Evolutionary conservation across 2,113 vertebrate genomes (phyloP), one percentile per base, ranked within the genome.

Genomic region (Bufo bufo): DNA sequence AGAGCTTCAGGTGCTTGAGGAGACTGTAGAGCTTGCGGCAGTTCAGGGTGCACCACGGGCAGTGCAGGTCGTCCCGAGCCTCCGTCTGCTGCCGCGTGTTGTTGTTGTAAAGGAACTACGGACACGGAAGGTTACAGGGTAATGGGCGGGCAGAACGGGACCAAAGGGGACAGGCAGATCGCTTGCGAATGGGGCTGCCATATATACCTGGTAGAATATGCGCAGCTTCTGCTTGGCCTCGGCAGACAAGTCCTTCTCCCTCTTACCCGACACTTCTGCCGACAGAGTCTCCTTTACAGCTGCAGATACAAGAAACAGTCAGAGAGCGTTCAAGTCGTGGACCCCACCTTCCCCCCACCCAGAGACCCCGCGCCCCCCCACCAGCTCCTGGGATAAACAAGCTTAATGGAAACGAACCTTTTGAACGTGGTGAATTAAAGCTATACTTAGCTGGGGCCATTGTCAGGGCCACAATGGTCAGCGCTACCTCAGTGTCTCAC

Each of bases 11-110:
- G 94, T 99, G 98, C 90, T 99, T 99, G 56, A 99, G 97, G 90
- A 99, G 96, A 91, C 98, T 99, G 92, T 99, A 99, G 54, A 99
- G 97, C 89, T 98, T 99, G 90, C 98, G 96, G 90, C 98, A 99
- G 93, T 99, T 99, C 89, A 99, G 92, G 0, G 98, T 99, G 90
- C 98, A 99, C 98, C 98, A 99, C 0, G 98, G 98, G 90, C 98
- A 99, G 91, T 99, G 98, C 79, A 99, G 93, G 91, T 99, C 98
- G 4, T 99, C 98, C 59, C 98, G 95, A 5, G 98, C 98, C 93
- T 99, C 98, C 0, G 98, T 99, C 92, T 99, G 97, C 93, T 99
- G 98, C 91, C 98, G 95, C 0, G 97, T 99, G 92, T 99, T 99
- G 86, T 99, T 99, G 92, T 99, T 99, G 91, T 99, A 99, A 85